Evolutionary conservation across 2,113 vertebrate species (phyloP), one percentile per base, ranked within the genome.

Genomic region (Promerops cafer): DNA sequence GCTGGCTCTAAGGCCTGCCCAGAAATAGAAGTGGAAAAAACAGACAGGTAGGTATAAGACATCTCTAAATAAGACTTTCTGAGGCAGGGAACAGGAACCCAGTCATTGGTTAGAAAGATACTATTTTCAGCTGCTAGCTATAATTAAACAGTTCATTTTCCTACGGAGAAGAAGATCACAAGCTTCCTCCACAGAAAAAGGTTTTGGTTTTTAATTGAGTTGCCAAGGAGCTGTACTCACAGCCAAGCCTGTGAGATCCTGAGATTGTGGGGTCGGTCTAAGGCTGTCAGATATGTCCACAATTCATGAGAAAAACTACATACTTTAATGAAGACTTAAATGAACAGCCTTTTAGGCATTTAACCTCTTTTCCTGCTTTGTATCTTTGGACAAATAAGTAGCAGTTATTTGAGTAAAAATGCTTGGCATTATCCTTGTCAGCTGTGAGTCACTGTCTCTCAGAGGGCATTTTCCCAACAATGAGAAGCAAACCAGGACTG

Each of bases 51-150:
- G 57, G 66, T 90, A 74, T 40, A 95, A 91, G 72, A 80, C 42
- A 70, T 49, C 52, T 78, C 56, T 87, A 69, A 79, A 69, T 72
- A 88, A 94, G 61, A 80, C 40, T 83, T 50, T 52, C 30, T 44
- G 66, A 93, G 39, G 89, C 53, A 83, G 68, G 45, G 64, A 92
- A 94, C 59, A 93, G 77, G 80, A 94, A 87, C 20, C 33, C 21
- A 56, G 70, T 63, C 33, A 59, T 78, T 87, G 72, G 80, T 52
- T 91, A 81, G 79, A 76, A 92, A 88, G 57, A 90, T 30, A 85
- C 86, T 95, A 96, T 96, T 95, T 96, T 93, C 83, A 94, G 91
- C 79, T 92, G 71, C 53, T 54, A 86, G 57, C 83, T 94, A 92
- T 90, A 96, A 95, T 96, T 95, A 96, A 93, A 92, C 89, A 90